Evolutionary conservation across 2,888 invertebrate species (phyloP), one percentile per base, ranked within the genome.

Genomic region (Cerceris ruficornis): DNA sequence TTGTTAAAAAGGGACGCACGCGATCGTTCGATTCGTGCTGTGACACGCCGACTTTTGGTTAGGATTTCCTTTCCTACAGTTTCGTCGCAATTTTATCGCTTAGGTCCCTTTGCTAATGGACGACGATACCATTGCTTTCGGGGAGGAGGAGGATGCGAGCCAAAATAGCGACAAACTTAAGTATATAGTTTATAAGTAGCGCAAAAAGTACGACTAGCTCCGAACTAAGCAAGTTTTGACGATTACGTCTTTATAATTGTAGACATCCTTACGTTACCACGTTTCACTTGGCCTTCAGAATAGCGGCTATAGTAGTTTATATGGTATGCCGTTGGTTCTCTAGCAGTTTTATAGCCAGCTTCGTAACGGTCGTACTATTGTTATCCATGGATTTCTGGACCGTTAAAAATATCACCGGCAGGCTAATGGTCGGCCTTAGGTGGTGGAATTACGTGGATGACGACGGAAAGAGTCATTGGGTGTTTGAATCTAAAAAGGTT

Each of bases 371-470:
- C 50, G 95, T 98, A 11, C 93, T 99, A 42, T 94, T 99, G 68
- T 94, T 99, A 7, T 99, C 99, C 0, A 96, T 99, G 93, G 99
- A 99, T 92, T 99, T 99, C 93, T 99, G 99, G 99, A 98, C 98
- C 13, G 99, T 99, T 0, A 99, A 99, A 93, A 98, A 98, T 93
- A 96, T 98, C 60, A 98, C 98, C 77, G 99, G 99, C 46, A 95
- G 99, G 65, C 93, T 99, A 58, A 94, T 99, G 92, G 99, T 99
- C 28, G 99, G 99, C 0, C 93, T 99, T 17, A 94, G 99, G 82
- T 99, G 99, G 99, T 99, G 99, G 99, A 99, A 99, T 93, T 98
- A 99, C 91, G 97, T 99, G 0, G 99, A 99, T 91, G 98, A 98
- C 88, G 97, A 98, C 81, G 99, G 99, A 50, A 95, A 96, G 87